phyloP scores from a whole-genome alignment of 2,113 vertebrate genomes.

The Xiphophorus maculatus region DNA sequence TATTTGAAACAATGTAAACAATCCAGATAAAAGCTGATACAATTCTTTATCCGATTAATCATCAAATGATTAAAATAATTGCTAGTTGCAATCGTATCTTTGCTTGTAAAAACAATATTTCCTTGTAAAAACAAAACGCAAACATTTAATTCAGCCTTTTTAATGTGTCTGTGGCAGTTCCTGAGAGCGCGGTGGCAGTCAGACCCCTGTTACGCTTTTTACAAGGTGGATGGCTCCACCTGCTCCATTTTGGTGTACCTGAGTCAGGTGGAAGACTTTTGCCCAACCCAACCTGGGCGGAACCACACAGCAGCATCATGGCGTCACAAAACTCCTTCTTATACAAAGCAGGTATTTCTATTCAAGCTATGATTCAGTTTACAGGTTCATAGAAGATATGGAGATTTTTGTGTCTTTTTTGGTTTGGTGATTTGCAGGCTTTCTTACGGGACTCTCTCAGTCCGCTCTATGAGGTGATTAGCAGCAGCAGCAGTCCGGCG shows the following conservation, averaged over 20 bases:
- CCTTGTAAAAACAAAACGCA: neutral
- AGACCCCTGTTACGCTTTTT: conserved; percentile 78
- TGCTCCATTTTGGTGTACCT: conserved; percentile 79
- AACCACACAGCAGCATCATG: conserved; percentile 55
- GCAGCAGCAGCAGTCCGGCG: conserved; percentile 60
- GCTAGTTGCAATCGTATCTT: neutral
- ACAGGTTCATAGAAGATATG: neutral
- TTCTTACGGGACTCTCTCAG: conserved; percentile 53
- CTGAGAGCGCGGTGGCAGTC: conserved; percentile 69
- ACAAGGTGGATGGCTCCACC: conserved; percentile 75
- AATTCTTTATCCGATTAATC: no score
- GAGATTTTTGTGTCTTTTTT: neutral
- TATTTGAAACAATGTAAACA: no score
- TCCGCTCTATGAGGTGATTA: conserved; percentile 54
- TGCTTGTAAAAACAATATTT: neutral
- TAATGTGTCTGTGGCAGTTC: conserved; percentile 56
- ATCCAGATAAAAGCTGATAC: no score
- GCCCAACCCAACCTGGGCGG: conserved; percentile 51
- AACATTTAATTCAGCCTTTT: no score
- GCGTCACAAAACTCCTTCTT: conserved; percentile 42
- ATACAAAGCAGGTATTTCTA: conserved; percentile 55
- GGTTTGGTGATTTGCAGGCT: conserved; percentile 46
- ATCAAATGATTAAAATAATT: no score
- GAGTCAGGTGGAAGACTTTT: conserved; percentile 76
- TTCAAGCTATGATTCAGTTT: neutral